Evolutionary conservation across 2,113 vertebrate species (phyloP).

Genomic region (zebrafish (Danio rerio)): DNA sequence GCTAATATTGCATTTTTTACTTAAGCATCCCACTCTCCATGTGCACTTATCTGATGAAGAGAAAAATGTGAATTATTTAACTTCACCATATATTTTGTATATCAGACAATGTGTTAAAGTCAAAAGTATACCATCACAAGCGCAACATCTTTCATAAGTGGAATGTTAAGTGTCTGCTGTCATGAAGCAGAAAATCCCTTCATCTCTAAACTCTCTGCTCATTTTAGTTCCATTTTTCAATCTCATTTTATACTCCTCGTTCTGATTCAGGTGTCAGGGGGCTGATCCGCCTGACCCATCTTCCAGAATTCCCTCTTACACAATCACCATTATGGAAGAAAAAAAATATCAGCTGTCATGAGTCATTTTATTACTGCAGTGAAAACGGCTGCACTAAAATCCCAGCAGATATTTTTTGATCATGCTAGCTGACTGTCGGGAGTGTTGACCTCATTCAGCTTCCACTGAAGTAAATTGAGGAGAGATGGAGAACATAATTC

Average conservation of each 20-base stretch:
- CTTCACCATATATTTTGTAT: no score
- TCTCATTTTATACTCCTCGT: not conserved
- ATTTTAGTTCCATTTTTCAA: not conserved
- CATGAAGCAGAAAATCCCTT: not conserved
- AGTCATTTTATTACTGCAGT: conserved; percentile 2
- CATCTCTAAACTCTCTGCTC: not conserved
- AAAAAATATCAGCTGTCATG: not conserved
- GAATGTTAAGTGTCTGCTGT: not conserved
- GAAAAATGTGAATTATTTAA: not conserved
- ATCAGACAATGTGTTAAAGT: not conserved
- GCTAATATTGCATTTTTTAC: not conserved
- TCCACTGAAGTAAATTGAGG: conserved; percentile 7
- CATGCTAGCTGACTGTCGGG: not conserved
- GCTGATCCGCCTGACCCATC: not conserved
- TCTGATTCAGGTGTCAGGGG: not conserved
- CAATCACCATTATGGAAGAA: conserved; percentile 2
- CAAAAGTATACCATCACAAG: not conserved
- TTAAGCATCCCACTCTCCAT: not conserved
- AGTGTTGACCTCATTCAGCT: not conserved
- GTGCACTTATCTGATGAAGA: not conserved
- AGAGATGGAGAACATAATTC: conserved; percentile 8
- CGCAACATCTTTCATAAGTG: not conserved
- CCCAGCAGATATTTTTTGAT: conserved; percentile 11
- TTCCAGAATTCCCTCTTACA: conserved; percentile 6
- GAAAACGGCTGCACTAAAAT: not conserved